phyloP scores from a whole-genome alignment of 2,888 invertebrate genomes.

The Neelides folsomi region DNA sequence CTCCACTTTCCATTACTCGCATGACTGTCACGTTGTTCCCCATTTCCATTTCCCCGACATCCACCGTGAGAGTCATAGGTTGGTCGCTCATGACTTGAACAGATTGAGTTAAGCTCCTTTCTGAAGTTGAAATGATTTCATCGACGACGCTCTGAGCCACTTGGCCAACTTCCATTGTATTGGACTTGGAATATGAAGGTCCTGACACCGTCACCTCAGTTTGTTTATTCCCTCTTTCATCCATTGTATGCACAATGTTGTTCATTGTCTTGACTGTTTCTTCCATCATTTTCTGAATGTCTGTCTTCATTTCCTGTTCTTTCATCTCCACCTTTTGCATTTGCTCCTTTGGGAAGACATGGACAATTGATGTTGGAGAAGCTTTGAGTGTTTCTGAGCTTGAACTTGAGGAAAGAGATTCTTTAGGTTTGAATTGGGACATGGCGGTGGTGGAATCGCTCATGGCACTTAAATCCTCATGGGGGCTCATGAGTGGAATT shows the following conservation, averaged over 20 bases:
- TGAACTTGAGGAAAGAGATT: slow-evolving; percentile 21
- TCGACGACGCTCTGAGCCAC: not conserved
- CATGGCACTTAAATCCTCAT: slow-evolving; percentile 47
- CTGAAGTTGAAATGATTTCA: slow-evolving; percentile 19
- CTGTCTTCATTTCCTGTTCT: slow-evolving; percentile 7
- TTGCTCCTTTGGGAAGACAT: slow-evolving; percentile 9
- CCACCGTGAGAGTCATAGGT: not conserved
- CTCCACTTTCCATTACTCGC: not conserved
- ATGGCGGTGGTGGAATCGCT: slow-evolving; percentile 38
- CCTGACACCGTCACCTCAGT: not conserved
- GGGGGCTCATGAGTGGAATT: slow-evolving; percentile 41
- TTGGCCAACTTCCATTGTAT: not conserved
- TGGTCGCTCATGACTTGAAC: slow-evolving; percentile 2
- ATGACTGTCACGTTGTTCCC: slow-evolving; percentile 4
- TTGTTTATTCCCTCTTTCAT: slow-evolving; percentile 7
- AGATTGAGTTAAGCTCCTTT: slow-evolving; percentile 10
- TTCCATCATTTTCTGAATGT: slow-evolving; percentile 25
- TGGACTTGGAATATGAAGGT: slow-evolving; percentile 6
- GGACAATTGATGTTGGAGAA: slow-evolving; percentile 23
- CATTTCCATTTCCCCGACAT: not conserved
- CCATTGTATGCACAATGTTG: slow-evolving; percentile 24
- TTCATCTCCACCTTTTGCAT: not conserved
- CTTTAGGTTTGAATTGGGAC: slow-evolving; percentile 9
- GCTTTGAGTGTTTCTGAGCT: slow-evolving; percentile 27
- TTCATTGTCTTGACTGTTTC: slow-evolving; percentile 29